A percentile compares a stretch with the other conserved stretches of the same genome.
Conservation (phyloP, 2,888 invertebrate genomes). For the Spialia ferax region DNA sequence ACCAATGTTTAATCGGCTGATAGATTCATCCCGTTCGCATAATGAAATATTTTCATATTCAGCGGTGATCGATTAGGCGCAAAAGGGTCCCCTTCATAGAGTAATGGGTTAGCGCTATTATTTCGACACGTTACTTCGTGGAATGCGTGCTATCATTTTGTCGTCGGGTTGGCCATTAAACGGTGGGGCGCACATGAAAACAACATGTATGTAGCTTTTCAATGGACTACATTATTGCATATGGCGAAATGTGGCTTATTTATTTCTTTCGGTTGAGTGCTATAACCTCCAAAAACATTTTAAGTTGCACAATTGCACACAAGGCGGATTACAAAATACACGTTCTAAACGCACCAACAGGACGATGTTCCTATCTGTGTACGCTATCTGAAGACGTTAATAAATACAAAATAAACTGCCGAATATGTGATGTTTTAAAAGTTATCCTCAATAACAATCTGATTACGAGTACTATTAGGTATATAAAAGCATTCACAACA, state of each 20-base stretch:
- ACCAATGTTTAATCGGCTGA: constrained; percentile 36
- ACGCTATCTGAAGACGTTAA: no score
- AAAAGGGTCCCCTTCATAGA: constrained; percentile 37
- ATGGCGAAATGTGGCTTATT: not conserved
- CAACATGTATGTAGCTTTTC: constrained; percentile 34
- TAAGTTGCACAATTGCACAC: no score
- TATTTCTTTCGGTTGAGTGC: constrained; percentile 8
- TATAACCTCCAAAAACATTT: no score
- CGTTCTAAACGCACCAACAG: no score
- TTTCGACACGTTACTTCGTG: constrained; percentile 39
- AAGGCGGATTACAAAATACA: no score
- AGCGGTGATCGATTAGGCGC: constrained; percentile 38
- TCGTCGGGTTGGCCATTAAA: constrained; percentile 33
- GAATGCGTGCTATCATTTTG: constrained; percentile 38
- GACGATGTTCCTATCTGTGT: no score
- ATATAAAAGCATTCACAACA: no score
- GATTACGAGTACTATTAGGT: no score
- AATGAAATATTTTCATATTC: constrained; percentile 41
- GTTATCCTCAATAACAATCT: no score
- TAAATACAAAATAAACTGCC: no score
- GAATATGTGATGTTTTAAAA: no score
- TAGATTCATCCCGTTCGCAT: constrained; percentile 31
- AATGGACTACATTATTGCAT: constrained; percentile 29
- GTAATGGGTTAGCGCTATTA: constrained; percentile 40
- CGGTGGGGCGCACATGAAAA: constrained; percentile 36